Evolutionary conservation across 2,797 vertebrate genomes (phyloP), one percentile per base, ranked within the genome.

Genomic region (Allobates femoralis): DNA sequence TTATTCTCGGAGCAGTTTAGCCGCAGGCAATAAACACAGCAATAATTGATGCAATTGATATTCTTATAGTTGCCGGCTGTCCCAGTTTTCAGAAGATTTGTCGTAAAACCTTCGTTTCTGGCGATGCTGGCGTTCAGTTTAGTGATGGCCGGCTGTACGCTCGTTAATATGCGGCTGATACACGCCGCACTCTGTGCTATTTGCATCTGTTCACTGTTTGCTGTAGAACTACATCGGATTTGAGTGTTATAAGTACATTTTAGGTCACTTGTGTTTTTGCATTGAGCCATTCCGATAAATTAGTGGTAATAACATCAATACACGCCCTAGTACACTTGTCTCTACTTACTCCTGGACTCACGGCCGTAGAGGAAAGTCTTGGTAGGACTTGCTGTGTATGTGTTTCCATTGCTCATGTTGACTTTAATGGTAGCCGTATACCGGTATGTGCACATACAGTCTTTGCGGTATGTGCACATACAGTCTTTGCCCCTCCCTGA

Each of bases 61-160:
- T 74, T 74, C 71, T 51, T 26, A 26, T 26, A 73, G 69, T 73
- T 46, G 19, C 62, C 62, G 15, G 62, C 71, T 74, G 71, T 74
- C 71, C 41, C 71, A 50, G 71, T 51, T 74, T 74, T 74, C n/a
- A 73, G 11, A 73, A 46, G 69, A 73, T 74, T 74, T 74, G 71
- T 51, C 46, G 23, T 74, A 26, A 50, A 74, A 74, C 46, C 4
- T 74, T 74, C 16, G 41, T 50, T 50, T 74, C 21, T 74, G 71
- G n/a, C 71, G n/a, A 74, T 5, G 23, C 32, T 74, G 41, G n/a
- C 50, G 46, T 74, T 51, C 6, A 26, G 37, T 14, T 26, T n/a
- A 74, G 71, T 26, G 26, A 74, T 50, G 71, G 41, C 37, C 69
- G 14, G 23, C 37, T 46, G 15, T 46, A 34, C 34, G 14, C 23